phyloP scores from a whole-genome alignment of 2,113 vertebrate species.

The Rostratula benghalensis region DNA sequence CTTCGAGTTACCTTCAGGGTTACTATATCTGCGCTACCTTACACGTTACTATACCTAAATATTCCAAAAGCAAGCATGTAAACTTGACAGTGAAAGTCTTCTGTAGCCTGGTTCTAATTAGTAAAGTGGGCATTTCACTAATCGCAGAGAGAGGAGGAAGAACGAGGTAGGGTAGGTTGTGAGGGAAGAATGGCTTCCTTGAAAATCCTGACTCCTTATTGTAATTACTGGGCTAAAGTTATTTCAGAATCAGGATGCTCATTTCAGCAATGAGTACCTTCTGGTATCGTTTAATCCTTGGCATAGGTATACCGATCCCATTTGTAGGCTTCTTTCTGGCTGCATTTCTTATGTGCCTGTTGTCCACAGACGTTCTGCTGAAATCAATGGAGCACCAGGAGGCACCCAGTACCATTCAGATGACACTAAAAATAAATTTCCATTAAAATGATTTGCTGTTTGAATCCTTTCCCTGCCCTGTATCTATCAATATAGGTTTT shows the following conservation, averaged over 20 bases:
- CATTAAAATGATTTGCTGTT: neutral
- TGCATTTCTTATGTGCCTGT: neutral
- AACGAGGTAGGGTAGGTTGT: neutral
- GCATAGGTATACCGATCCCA: neutral
- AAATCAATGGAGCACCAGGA: slow-evolving; percentile 6
- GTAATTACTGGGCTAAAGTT: neutral
- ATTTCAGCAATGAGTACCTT: neutral
- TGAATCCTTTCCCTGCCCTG: neutral
- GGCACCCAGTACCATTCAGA: neutral
- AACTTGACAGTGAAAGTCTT: neutral
- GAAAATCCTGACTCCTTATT: neutral
- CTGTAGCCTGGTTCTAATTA: neutral
- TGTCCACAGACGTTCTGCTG: neutral
- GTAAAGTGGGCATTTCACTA: neutral
- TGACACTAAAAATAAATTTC: slow-evolving; percentile 28
- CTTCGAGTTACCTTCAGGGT: neutral
- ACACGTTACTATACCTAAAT: neutral
- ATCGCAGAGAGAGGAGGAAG: neutral
- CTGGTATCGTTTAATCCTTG: neutral
- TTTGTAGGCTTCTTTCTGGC: neutral
- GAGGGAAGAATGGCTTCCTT: neutral
- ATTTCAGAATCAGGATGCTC: neutral
- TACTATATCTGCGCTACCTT: neutral
- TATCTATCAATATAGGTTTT: neutral
- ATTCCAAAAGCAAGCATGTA: neutral